A percentile compares a stretch with the other conserved stretches of the same genome.
These are phyloP conservation scores for Eristalis arbustorum DNA, from an alignment of 2,888 invertebrate genomes.

Conservation along the genomic window DNA sequence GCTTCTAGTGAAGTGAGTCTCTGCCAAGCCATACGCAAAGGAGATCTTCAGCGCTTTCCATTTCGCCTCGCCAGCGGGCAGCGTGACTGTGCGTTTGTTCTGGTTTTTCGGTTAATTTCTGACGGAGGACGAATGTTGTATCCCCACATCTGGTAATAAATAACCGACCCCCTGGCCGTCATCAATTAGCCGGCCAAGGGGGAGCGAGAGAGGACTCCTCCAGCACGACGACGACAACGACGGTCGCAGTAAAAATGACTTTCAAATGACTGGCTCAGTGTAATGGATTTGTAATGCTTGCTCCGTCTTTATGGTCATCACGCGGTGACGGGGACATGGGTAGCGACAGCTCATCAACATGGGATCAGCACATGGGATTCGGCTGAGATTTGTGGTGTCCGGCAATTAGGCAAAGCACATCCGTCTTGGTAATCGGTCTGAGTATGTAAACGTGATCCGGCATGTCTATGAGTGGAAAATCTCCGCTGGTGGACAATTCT, in stretches of 20 bases:
- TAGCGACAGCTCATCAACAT: conserved; percentile 10
- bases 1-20: conserved; percentile 8
- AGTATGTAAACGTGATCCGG: neutral
- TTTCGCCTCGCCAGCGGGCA: neutral
- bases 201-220: no score
- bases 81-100: neutral
- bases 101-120: neutral
- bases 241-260: conserved; percentile 39
- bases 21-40: neutral
- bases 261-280: conserved; percentile 45
- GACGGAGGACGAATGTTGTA: neutral
- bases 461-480: neutral
- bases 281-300: conserved; percentile 50
- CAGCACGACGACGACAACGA: neutral
- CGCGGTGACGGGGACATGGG: neutral
- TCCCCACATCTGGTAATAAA: neutral
- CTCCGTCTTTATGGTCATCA: conserved; percentile 10
- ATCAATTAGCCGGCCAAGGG: neutral
- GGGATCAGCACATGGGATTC: neutral
- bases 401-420: conserved; percentile 23
- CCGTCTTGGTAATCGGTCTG: neutral
- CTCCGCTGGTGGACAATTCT: neutral
- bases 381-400: conserved; percentile 5
- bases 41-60: neutral
- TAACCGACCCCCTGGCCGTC: neutral